These are phyloP conservation scores for Elanus axillaris DNA, from an alignment of 2,113 vertebrate species.

Conservation along the genomic window DNA sequence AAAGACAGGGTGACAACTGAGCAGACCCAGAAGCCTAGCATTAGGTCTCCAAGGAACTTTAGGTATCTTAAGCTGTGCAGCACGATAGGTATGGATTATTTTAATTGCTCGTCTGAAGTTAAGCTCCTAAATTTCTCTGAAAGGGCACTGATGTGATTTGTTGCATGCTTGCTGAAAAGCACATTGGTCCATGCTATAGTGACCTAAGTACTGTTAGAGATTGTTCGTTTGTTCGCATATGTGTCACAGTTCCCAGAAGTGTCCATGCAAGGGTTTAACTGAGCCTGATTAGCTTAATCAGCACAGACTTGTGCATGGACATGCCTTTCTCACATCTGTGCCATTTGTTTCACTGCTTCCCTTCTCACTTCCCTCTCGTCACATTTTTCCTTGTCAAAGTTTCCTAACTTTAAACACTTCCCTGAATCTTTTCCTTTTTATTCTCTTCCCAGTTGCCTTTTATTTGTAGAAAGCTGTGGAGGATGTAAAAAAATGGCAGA, in stretches of 20 bases:
- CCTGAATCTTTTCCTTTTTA: not conserved
- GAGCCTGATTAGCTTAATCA: constrained; percentile 20
- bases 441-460: not conserved
- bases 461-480: not conserved
- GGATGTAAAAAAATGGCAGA: not conserved
- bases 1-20: constrained; percentile 38
- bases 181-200: not conserved
- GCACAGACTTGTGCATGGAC: not conserved
- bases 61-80: constrained; percentile 12
- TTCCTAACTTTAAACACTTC: not conserved
- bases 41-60: not conserved
- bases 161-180: not conserved
- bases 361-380: not conserved
- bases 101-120: constrained; percentile 32
- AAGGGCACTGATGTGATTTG: not conserved
- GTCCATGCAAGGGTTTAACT: not conserved
- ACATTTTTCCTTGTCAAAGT: not conserved
- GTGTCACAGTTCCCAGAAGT: not conserved
- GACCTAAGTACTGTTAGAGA: not conserved
- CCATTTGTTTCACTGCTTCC: not conserved
- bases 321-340: not conserved
- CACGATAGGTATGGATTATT: not conserved
- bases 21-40: constrained; percentile 12
- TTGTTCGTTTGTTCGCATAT: not conserved
- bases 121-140: not conserved